Conservation (phyloP, 2,113 vertebrate species). For the Azemiops feae region DNA sequence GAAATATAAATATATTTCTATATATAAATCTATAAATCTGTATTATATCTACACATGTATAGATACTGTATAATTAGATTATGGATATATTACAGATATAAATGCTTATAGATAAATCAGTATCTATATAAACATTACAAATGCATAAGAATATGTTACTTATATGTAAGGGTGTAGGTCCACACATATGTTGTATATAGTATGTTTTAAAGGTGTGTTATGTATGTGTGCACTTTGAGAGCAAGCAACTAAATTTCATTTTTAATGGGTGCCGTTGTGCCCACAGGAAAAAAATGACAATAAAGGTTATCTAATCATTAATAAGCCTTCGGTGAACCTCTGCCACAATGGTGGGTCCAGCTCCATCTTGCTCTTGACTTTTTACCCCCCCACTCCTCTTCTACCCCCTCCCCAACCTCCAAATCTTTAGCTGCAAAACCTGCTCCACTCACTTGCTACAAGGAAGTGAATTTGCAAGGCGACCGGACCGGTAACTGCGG, state of each 20-base stretch:
- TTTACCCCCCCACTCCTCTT: neutral
- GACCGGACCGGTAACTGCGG: constrained; percentile 56
- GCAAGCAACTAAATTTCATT: too few relatives aligned
- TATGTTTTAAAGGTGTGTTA: too few relatives aligned
- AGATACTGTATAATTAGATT: neutral
- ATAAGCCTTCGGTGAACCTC: neutral
- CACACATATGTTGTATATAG: too few relatives aligned
- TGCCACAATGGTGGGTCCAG: neutral
- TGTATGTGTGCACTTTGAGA: too few relatives aligned
- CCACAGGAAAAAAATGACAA: too few relatives aligned
- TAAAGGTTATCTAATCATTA: too few relatives aligned
- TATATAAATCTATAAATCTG: neutral
- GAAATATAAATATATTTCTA: neutral
- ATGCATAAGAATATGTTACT: neutral
- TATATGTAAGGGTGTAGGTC: too few relatives aligned
- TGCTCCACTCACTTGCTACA: constrained; percentile 39
- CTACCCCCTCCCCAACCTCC: too few relatives aligned
- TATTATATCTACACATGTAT: neutral
- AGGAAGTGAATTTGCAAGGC: constrained; percentile 32
- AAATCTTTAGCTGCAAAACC: neutral
- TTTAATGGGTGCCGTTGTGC: too few relatives aligned
- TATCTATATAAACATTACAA: neutral
- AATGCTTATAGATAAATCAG: neutral
- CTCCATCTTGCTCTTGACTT: neutral
- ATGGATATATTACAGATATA: neutral